Conservation (phyloP, 2,113 vertebrate genomes). For the Psilopogon haemacephalus region DNA sequence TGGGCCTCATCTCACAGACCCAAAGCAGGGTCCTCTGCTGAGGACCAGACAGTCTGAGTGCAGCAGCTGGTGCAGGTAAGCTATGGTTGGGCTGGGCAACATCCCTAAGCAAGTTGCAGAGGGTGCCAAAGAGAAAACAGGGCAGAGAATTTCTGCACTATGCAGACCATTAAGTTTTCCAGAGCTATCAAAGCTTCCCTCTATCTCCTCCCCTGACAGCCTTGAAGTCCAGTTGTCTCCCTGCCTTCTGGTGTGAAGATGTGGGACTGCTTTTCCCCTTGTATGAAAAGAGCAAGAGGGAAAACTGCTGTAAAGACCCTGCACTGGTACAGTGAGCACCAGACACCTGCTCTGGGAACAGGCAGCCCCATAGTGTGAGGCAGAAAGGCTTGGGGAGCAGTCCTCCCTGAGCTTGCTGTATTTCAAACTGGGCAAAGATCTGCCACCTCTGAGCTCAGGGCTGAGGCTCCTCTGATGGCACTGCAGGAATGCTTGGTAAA, state of each 20-base stretch:
- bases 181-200: background rate
- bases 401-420: background rate
- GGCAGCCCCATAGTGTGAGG: background rate
- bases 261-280: accelerated
- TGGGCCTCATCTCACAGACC: background rate
- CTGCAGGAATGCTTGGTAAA: background rate
- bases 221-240: accelerated
- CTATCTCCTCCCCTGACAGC: background rate
- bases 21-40: background rate
- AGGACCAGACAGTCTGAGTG: background rate
- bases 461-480: background rate
- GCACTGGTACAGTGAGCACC: background rate
- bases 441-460: background rate
- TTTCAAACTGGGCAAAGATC: background rate
- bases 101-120: background rate
- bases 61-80: background rate
- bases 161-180: background rate
- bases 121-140: background rate
- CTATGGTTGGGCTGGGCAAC: background rate
- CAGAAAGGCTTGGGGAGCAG: background rate
- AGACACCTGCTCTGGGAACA: background rate
- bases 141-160: background rate
- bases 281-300: background rate
- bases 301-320: background rate
- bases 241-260: background rate